Base-by-base conservation (phyloP, 2,888 invertebrate species). In the Orthosia cruda region DNA sequence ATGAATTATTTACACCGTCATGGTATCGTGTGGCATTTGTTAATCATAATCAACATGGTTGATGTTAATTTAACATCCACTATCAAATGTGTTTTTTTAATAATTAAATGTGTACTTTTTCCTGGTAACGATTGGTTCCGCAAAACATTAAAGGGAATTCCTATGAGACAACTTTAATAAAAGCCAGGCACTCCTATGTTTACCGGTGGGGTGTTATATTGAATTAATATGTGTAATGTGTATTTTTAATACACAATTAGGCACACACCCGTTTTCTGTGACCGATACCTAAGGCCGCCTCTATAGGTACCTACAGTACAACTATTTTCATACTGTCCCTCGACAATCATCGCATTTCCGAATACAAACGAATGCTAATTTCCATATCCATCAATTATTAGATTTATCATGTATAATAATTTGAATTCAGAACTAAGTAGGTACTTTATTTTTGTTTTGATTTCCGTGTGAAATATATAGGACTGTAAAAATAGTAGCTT, bases 1-100 rank as follows among this genome's bases (percentile, higher is more conserved):
- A 80, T 70, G 49, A 70, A 74, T 63, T 54, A 63, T 62, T 72
- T n/a, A 62, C 49, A 26, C n/a, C 52, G 64, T 49, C 68, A 81
- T 20, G 11, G 54, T 59, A 47, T 63, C 45, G 58, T 59, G 47
- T 68, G 57, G 47, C 52, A 32, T 52, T 47, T 57, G 20, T 57
- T 76, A 50, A 64, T 74, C 18, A 55, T 65, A 57, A 68, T 40
- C 40, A 40, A 40, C 40, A 40, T 49, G 58, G n/a, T 26, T 40
- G 45, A 16, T 58, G 23, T 64, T 55, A 45, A 54, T 47, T 58
- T 58, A 15, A 32, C 5, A 9, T 80, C 18, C 13, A 70, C 59
- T 81, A 76, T 50, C 40, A 71, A 62, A 68, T 55, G 65, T 62
- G 52, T 65, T 70, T 68, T 71, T 67, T 57, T 26, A 16, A 9